These are phyloP conservation scores for Oxygymnocypris stewartii DNA, from an alignment of 2,113 vertebrate species.

Conservation along the genomic window DNA sequence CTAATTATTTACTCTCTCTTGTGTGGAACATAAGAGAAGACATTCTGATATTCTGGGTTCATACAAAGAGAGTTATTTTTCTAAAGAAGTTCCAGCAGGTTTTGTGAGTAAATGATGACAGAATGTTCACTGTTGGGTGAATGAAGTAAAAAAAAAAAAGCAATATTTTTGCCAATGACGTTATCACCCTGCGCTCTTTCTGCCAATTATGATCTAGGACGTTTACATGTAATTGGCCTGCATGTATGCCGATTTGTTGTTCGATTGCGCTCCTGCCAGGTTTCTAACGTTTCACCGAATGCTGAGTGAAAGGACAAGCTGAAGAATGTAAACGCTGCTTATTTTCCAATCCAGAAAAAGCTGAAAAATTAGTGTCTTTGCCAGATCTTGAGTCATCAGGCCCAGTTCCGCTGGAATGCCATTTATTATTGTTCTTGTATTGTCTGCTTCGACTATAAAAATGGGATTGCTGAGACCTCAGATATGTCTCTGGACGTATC, in stretches of 20 bases:
- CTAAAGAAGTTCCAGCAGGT: background rate
- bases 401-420: constrained; percentile 46
- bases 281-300: constrained; percentile 52
- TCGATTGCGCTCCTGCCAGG: constrained; percentile 16
- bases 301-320: constrained; percentile 49
- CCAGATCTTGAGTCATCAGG: constrained; percentile 40
- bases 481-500: constrained; percentile 60
- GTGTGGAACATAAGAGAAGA: background rate
- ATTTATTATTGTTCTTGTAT: constrained; percentile 52
- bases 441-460: constrained; percentile 59
- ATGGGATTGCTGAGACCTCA: constrained; percentile 53
- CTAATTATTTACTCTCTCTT: background rate
- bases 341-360: constrained; percentile 32
- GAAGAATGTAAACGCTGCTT: constrained; percentile 57
- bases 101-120: background rate
- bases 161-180: background rate
- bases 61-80: background rate
- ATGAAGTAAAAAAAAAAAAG: background rate
- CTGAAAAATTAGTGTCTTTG: constrained; percentile 37
- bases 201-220: constrained; percentile 11
- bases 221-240: background rate
- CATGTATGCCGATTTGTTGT: background rate
- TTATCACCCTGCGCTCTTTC: background rate
- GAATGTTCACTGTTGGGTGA: background rate
- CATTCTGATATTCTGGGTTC: background rate